phyloP scores from a whole-genome alignment of 2,888 invertebrate species.

The Drosophila melanosoma region DNA sequence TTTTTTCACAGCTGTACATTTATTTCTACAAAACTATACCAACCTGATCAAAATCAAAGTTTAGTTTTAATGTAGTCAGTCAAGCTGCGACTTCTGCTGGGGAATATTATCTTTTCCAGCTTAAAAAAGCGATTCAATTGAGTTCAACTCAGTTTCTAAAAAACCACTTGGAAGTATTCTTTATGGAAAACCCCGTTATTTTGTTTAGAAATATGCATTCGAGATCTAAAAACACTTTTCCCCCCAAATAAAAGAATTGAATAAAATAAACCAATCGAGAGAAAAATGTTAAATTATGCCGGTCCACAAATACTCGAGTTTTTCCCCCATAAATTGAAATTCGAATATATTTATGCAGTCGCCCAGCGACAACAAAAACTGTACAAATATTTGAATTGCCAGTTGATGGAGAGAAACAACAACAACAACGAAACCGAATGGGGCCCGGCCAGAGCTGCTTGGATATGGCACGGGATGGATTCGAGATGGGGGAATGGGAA shows the following conservation, averaged over 20 bases:
- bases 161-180: conserved; percentile 15
- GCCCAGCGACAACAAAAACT: conserved; percentile 39
- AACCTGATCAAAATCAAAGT: neutral
- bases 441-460: conserved; percentile 16
- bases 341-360: conserved; percentile 59
- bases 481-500: neutral
- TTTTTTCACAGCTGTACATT: neutral
- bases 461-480: conserved; percentile 4
- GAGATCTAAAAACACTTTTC: conserved; percentile 57
- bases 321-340: conserved; percentile 71
- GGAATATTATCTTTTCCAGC: neutral
- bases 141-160: conserved; percentile 4
- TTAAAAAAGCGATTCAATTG: neutral
- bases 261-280: conserved; percentile 17
- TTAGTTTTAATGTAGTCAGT: neutral
- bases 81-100: neutral
- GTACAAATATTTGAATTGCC: conserved; percentile 56
- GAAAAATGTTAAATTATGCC: conserved; percentile 57
- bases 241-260: conserved; percentile 35
- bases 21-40: neutral
- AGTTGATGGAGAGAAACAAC: conserved; percentile 29
- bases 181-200: conserved; percentile 17
- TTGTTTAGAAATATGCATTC: neutral
- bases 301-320: conserved; percentile 44
- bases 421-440: conserved; percentile 8